These are phyloP conservation scores for Ectemnius cavifrons DNA, from an alignment of 2,888 invertebrate species.

Conservation along the genomic window DNA sequence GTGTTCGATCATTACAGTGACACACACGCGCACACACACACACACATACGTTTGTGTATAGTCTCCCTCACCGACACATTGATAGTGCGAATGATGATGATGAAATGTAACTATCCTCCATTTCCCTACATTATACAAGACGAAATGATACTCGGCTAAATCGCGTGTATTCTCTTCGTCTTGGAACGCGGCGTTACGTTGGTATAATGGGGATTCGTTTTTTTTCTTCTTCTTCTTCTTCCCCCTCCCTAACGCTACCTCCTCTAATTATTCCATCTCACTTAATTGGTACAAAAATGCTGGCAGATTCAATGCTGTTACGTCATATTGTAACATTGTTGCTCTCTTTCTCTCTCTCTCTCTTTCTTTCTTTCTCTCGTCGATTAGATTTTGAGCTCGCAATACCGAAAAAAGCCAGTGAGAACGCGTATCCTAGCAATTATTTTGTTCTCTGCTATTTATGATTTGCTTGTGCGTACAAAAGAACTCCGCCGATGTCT, in stretches of 20 bases:
- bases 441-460: constrained; percentile 24
- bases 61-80: neutral
- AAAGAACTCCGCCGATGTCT: constrained; percentile 34
- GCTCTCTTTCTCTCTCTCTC: constrained; percentile 11
- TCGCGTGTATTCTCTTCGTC: constrained; percentile 13
- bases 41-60: no score
- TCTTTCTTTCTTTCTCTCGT: neutral
- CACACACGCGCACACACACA: no score
- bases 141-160: constrained; percentile 36
- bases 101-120: constrained; percentile 43
- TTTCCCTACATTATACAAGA: constrained; percentile 38
- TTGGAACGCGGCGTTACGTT: constrained; percentile 12
- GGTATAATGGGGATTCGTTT: constrained; percentile 19
- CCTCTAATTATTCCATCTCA: constrained; percentile 46
- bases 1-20: constrained; percentile 22
- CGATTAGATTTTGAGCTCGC: constrained; percentile 45
- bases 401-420: constrained; percentile 42
- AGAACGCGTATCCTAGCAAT: constrained; percentile 20
- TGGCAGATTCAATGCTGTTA: constrained; percentile 62
- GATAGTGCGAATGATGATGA: constrained; percentile 11
- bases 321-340: constrained; percentile 48
- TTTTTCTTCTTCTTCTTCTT: no score
- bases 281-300: constrained; percentile 60
- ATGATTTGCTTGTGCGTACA: constrained; percentile 50
- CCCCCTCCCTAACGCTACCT: constrained; percentile 44